A percentile compares a stretch with the other conserved stretches of the same genome.
Conservation (phyloP, 2,113 vertebrate species). For the Cottus gobio region DNA sequence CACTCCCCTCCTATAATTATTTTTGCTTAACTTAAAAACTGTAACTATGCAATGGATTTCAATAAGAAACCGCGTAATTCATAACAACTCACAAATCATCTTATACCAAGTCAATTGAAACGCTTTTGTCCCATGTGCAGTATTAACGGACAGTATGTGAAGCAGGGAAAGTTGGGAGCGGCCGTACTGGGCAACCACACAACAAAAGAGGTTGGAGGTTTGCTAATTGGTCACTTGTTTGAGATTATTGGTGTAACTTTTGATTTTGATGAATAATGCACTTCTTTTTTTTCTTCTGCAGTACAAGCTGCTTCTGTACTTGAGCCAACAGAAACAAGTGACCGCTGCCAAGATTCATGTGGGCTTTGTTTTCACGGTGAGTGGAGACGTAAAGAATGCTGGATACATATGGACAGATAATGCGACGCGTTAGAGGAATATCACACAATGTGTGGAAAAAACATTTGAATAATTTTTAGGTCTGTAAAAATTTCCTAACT, state of each 20-base stretch:
- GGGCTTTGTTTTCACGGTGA: constrained; percentile 91
- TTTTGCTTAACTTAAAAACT: neutral
- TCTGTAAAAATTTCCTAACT: neutral
- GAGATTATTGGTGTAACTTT: constrained; percentile 43
- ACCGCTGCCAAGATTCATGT: constrained; percentile 88
- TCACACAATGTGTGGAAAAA: neutral
- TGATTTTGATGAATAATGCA: constrained; percentile 21
- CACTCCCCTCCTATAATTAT: neutral
- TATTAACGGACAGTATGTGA: constrained; percentile 91
- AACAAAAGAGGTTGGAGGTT: constrained; percentile 87
- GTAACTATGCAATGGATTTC: neutral
- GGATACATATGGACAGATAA: neutral
- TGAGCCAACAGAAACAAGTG: constrained; percentile 93
- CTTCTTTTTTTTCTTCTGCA: constrained; percentile 64
- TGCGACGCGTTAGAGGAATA: neutral
- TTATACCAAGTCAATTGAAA: neutral
- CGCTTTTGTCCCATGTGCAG: constrained; percentile 71
- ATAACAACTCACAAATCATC: neutral
- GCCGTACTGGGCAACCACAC: constrained; percentile 91
- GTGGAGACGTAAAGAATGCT: constrained; percentile 43
- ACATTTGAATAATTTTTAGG: neutral
- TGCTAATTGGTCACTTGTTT: constrained; percentile 48
- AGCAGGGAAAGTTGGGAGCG: constrained; percentile 96
- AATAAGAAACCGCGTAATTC: neutral
- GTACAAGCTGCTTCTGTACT: constrained; percentile 96